These are phyloP conservation scores for Myotis findleyi DNA, from an alignment of 2,797 vertebrate species.

Conservation along the genomic window DNA sequence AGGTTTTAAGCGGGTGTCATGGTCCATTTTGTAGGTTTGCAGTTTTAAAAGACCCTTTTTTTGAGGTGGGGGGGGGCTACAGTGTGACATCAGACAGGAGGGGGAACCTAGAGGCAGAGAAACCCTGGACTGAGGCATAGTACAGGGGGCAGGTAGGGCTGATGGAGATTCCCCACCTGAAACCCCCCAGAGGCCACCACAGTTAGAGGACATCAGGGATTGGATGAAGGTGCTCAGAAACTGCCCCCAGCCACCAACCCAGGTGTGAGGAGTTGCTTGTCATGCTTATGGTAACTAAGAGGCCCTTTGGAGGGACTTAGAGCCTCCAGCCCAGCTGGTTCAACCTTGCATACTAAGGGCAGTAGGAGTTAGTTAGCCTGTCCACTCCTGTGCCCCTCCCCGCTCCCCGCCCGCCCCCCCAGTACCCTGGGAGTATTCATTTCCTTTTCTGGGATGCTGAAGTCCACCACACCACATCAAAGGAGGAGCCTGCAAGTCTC, in stretches of 20 bases:
- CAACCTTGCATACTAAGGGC: background rate
- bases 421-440: background rate
- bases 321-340: background rate
- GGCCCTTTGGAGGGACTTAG: background rate
- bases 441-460: background rate
- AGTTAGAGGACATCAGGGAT: background rate
- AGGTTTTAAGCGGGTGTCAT: constrained; percentile 31
- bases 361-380: background rate
- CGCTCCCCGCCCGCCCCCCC: too few species aligned
- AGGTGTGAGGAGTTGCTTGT: background rate
- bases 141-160: background rate
- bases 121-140: background rate
- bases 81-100: background rate
- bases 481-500: background rate
- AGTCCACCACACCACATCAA: background rate
- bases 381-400: too few species aligned
- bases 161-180: background rate
- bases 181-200: background rate
- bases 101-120: background rate
- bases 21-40: background rate
- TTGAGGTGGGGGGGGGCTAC: too few species aligned
- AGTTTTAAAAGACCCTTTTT: background rate
- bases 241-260: background rate
- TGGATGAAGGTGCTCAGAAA: background rate
- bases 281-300: background rate